Evolutionary conservation across 2,113 vertebrate species (phyloP), one percentile per base, ranked within the genome.

Genomic region (Setophaga petechia): DNA sequence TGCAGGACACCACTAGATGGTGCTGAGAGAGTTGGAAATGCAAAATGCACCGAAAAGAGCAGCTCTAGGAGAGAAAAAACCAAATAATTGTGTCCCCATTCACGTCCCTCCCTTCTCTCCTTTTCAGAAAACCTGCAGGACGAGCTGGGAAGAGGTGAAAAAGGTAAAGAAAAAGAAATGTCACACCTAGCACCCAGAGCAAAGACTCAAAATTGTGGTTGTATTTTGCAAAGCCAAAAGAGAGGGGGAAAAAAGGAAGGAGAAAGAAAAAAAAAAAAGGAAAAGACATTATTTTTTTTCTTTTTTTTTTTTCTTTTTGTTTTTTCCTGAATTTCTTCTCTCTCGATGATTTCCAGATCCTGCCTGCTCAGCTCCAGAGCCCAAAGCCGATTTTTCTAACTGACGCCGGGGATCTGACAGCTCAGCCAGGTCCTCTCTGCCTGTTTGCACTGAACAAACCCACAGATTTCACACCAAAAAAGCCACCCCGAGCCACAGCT

Each of bases 71-170:
- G 23, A 39, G 15, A 3, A 46, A 62, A 28, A 52, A 25, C 0
- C 4, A 3, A 61, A 8, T 3, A 8, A 15, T 37, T 84, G 7
- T 5, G 31, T 14, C 24, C 8, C 43, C 23, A 1, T 2, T 94
- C 3, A 47, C 3, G 4, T 4, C 35, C 43, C 41, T 23, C 11
- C 85, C 61, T 83, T 62, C 88, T 59, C 88, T 46, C 52, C 91
- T 41, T 88, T 95, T 18, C 94, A 98, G 98, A 98, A 17, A 94
- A 97, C 62, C 93, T 98, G 41, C 97, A 55, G 5, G 97, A 93
- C 4, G 98, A 98, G 54, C 87, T 98, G 96, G 98, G 98, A 82
- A 97, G 97, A 93, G 98, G 98, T 5, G 98, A 98, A 73, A 98
- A 98, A 98, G 98, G 98, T 98, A 90, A 90, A 75, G 58, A 33